Base-by-base conservation (phyloP, 2,888 invertebrate species). In the Lithophane ornitopus region DNA sequence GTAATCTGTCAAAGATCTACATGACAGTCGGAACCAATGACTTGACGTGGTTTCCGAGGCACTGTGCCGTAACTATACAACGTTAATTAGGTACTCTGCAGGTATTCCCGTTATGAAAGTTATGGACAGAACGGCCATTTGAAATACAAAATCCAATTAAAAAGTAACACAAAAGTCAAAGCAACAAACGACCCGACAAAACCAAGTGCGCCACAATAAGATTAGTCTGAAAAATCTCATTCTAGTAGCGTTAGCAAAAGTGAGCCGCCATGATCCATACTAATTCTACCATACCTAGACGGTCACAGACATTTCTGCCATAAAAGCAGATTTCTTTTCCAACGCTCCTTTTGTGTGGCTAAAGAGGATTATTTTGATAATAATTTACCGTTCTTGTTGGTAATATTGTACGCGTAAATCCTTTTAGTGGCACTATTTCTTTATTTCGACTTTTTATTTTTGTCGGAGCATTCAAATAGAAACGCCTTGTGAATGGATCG, bases 351-450 rank as follows among this genome's bases (percentile, higher is more conserved):
- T 88, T 88, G 82, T 88, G 82, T 63, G 85, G 85, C 87, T 86
- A 87, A 87, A 88, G 89, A 88, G 89, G 88, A 88, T 89, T 91
- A 90, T 90, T 89, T 90, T 90, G 89, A 91, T 90, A 90, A 89
- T 91, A 90, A 91, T 90, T 91, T 90, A 91, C 90, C 86, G 87
- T 90, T 87, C 86, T 88, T 87, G 84, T 85, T 82, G 80, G 84
- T 84, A 87, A 88, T 87, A 90, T 89, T 78, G 84, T 87, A 89
- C 89, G 84, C 89, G 88, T 85, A 88, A 88, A 88, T 89, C 90
- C 89, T 87, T 90, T 90, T 90, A 89, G 87, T 86, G 78, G 78
- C 79, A 86, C 80, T 88, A 85, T 88, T 82, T 81, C 84, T 85
- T 87, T 88, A 88, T 85, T 84, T 82, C 68, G 75, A 87, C 80